Conservation (phyloP, 2,888 invertebrate genomes). For the Coronaproctus castanopsis region DNA sequence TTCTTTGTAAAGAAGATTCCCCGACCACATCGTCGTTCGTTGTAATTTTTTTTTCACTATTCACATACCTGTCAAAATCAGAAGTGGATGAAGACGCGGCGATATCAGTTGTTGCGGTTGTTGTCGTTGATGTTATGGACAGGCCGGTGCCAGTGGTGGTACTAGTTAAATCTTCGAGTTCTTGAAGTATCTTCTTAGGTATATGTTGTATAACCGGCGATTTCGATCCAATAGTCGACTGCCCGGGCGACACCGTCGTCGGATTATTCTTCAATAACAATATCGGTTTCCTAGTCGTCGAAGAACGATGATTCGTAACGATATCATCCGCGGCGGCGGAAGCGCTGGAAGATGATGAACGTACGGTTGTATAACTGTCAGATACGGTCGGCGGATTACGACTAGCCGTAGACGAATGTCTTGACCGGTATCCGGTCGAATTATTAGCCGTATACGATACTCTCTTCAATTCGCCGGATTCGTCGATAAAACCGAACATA, state of each 20-base stretch:
- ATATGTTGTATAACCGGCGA: constrained; percentile 20
- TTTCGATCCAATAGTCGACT: too few species aligned
- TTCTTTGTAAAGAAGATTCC: neutral
- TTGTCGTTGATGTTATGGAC: neutral
- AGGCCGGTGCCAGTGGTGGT: constrained; percentile 1
- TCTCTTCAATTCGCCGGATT: constrained; percentile 53
- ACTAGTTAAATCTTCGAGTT: constrained; percentile 1
- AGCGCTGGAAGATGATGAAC: neutral
- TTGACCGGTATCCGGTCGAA: constrained; percentile 24
- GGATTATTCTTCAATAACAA: constrained; percentile 17
- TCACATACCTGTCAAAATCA: too few species aligned
- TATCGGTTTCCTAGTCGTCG: constrained; percentile 16
- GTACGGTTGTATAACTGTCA: constrained; percentile 1
- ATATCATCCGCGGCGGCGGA: too few species aligned
- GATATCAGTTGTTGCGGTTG: neutral
- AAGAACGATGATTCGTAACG: neutral
- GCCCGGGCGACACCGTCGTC: neutral
- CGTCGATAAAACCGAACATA: constrained; percentile 61
- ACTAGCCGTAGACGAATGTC: constrained; percentile 1
- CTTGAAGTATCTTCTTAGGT: constrained; percentile 14
- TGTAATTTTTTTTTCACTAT: neutral
- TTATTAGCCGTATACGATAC: constrained; percentile 49
- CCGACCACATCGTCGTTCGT: neutral
- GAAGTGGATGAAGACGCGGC: neutral
- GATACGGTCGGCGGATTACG: neutral